phyloP scores from a whole-genome alignment of 1,140 invertebrate genomes.

The Philotrypesis tridentata region DNA sequence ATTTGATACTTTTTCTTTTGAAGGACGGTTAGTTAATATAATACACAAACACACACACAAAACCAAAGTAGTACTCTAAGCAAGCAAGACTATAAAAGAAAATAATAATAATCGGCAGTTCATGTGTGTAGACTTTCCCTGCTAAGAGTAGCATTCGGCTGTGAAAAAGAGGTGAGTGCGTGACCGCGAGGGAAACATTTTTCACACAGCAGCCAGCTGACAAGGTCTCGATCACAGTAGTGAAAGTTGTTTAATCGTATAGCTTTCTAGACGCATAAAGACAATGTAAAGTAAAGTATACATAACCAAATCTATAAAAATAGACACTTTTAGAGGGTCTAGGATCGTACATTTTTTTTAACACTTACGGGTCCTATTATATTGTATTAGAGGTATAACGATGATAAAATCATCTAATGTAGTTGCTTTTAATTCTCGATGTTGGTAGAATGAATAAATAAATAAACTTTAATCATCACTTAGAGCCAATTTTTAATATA shows the following conservation, averaged over 20 bases:
- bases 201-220: constrained; percentile 20
- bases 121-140: constrained; percentile 22
- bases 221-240: constrained; percentile 44
- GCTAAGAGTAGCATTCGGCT: background rate
- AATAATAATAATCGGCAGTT: background rate
- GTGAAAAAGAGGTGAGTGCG: constrained; percentile 41
- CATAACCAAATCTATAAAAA: too few species aligned
- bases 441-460: too few species aligned
- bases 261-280: constrained; percentile 44
- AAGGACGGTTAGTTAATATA: background rate
- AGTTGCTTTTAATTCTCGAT: too few species aligned
- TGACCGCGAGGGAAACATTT: constrained; percentile 44
- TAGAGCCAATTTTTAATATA: too few species aligned
- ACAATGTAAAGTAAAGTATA: too few species aligned
- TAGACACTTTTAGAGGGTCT: too few species aligned
- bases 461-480: too few species aligned
- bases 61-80: background rate
- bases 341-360: too few species aligned
- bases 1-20: too few species aligned
- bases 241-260: constrained; percentile 37
- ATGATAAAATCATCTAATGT: too few species aligned
- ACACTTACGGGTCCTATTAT: too few species aligned
- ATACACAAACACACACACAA: background rate
- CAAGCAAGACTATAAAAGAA: background rate
- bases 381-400: too few species aligned